Percentiles rank a stretch among this genome's conserved stretches.
Conservation (phyloP, 2,113 vertebrate genomes). For the Gallinago undulata region DNA sequence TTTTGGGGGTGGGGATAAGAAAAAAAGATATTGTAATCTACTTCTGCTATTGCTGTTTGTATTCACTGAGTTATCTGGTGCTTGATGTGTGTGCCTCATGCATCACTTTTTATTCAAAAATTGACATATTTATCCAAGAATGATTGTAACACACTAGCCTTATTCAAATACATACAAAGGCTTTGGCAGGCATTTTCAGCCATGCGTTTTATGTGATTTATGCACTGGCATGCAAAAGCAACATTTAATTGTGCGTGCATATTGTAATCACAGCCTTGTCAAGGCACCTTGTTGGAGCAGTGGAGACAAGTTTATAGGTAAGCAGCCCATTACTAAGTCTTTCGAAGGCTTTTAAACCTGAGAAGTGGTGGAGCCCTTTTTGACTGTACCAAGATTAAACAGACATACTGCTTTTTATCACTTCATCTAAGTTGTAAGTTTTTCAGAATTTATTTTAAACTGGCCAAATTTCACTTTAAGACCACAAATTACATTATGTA, state of each 20-base stretch:
- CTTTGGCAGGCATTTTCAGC: neutral
- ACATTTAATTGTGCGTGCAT: rapidly evolving
- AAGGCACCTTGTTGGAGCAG: neutral
- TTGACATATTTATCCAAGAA: conserved; percentile 2
- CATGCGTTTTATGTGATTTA: neutral
- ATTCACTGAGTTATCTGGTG: neutral
- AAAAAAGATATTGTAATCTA: neutral
- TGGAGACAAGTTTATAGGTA: neutral
- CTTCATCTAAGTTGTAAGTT: neutral
- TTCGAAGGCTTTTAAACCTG: neutral
- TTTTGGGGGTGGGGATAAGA: neutral
- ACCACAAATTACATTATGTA: neutral
- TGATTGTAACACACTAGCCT: neutral
- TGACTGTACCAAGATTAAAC: neutral
- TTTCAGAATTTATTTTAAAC: neutral
- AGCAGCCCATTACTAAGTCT: neutral
- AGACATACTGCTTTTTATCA: neutral
- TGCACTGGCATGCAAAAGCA: neutral
- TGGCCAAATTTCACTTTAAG: neutral
- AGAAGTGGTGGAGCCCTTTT: neutral
- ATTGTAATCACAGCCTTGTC: neutral
- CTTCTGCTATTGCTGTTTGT: neutral
- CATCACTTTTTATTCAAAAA: neutral
- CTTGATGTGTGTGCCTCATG: neutral
- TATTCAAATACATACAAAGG: neutral